phyloP scores from a whole-genome alignment of 1,140 invertebrate genomes.

The Aphaenogaster floridana region DNA sequence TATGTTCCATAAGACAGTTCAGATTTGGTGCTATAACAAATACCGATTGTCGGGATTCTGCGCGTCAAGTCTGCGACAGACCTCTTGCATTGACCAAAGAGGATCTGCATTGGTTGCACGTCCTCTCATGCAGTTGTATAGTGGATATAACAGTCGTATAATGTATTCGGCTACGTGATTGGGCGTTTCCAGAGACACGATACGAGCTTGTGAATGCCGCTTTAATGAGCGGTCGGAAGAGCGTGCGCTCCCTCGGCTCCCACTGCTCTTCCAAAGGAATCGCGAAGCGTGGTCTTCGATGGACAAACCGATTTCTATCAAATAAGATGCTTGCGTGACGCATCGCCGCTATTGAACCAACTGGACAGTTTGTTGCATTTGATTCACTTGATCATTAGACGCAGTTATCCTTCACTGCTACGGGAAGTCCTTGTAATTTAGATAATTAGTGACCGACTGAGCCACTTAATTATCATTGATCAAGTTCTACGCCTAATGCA shows the following conservation, averaged over 20 bases:
- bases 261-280: conserved; percentile 35
- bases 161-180: conserved; percentile 73
- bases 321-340: conserved; percentile 43
- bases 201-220: conserved; percentile 74
- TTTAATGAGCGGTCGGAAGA: conserved; percentile 72
- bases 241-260: not conserved
- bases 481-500: conserved; percentile 2
- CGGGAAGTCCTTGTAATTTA: conserved; percentile 34
- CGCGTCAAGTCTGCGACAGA: not conserved
- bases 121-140: conserved; percentile 41
- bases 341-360: conserved; percentile 23
- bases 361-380: conserved; percentile 31
- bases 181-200: conserved; percentile 51
- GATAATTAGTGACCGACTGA: conserved; percentile 30
- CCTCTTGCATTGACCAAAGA: conserved; percentile 23
- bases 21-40: not conserved
- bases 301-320: conserved; percentile 7
- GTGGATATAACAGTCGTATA: conserved; percentile 69
- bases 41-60: not conserved
- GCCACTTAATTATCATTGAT: conserved; percentile 7
- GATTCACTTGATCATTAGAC: conserved; percentile 44
- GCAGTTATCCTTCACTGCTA: conserved; percentile 14
- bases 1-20: not conserved
- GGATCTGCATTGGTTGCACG: conserved; percentile 64
- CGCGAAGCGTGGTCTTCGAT: not conserved